phyloP scores from a whole-genome alignment of 2,797 vertebrate genomes.

The Oreortyx pictus region DNA sequence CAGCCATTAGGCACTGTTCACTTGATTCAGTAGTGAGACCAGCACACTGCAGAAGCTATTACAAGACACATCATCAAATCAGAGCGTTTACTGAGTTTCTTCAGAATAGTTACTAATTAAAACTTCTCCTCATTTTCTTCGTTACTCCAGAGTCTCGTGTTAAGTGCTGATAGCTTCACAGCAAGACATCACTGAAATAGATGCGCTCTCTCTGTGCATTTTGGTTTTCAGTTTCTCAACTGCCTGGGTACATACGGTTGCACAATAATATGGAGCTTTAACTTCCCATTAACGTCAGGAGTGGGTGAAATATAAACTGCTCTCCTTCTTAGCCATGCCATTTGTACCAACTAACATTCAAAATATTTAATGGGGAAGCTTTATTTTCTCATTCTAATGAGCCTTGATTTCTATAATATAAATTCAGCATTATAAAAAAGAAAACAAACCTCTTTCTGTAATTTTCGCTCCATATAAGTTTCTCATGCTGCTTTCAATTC shows the following conservation, averaged over 20 bases:
- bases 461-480: background rate
- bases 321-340: background rate
- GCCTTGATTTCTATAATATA: background rate
- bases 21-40: conserved; percentile 45
- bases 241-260: conserved; percentile 17
- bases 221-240: background rate
- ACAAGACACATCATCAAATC: background rate
- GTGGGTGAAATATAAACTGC: background rate
- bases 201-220: background rate
- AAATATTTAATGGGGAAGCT: background rate
- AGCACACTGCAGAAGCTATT: background rate
- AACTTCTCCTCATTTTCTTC: background rate
- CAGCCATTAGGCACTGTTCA: conserved; percentile 31
- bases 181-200: background rate
- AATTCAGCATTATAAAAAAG: background rate
- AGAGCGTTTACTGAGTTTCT: background rate
- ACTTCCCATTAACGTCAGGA: background rate
- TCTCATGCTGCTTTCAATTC: background rate
- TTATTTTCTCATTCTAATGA: background rate
- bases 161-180: conserved; percentile 11
- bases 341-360: background rate
- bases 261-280: conserved; percentile 9
- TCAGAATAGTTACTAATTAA: conserved; percentile 3
- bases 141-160: background rate
- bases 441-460: background rate